Percentiles rank a stretch among this genome's conserved stretches.
Evolutionary conservation across 2,113 vertebrate species (phyloP).

Genomic region (Xiphorhynchus elegans): DNA sequence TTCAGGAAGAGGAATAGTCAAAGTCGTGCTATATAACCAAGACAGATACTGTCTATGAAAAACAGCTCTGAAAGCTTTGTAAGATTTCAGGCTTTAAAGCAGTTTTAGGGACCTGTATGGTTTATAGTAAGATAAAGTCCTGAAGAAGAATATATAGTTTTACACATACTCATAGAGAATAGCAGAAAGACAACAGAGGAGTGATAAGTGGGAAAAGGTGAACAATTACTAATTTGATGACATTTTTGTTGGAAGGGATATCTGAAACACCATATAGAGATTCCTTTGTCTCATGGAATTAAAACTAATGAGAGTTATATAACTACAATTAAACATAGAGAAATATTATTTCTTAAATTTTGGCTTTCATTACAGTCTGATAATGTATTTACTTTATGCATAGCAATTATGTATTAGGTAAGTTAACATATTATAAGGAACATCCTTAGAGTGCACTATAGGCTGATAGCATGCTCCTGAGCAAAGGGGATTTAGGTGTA

Average conservation of each 20-base stretch:
- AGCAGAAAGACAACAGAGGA: not conserved
- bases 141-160: not conserved
- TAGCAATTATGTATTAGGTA: not conserved
- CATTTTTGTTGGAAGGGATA: not conserved
- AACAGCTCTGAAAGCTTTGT: not conserved
- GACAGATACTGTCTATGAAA: not conserved
- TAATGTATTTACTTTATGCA: not conserved
- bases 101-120: not conserved
- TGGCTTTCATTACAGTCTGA: not conserved
- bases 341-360: not conserved
- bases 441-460: not conserved
- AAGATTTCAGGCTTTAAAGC: not conserved
- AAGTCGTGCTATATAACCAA: not conserved
- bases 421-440: not conserved
- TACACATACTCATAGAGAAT: not conserved
- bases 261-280: not conserved
- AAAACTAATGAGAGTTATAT: not conserved
- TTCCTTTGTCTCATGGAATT: not conserved
- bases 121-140: not conserved
- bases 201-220: not conserved
- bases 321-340: not conserved
- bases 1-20: not conserved
- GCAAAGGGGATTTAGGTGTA: not conserved
- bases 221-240: not conserved
- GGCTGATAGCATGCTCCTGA: not conserved